A percentile compares a stretch with the other conserved stretches of the same genome.
phyloP scores from a whole-genome alignment of 2,797 vertebrate genomes.

The Mus spretus region DNA sequence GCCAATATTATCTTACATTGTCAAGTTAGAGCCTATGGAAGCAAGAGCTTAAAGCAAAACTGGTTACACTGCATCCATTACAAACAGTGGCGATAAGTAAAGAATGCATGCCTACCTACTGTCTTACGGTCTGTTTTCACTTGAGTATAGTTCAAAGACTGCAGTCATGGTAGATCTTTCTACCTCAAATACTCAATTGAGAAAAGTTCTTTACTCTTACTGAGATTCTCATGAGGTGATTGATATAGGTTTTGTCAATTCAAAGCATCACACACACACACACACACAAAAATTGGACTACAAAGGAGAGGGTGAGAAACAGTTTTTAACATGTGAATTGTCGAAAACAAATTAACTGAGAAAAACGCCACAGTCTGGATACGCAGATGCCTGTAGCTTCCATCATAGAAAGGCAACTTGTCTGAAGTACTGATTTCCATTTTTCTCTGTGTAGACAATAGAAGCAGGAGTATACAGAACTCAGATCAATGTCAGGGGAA shows the following conservation, averaged over 20 bases:
- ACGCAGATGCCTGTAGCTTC: not conserved
- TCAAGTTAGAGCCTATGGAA: not conserved
- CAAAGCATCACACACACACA: too few species aligned
- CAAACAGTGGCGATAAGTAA: not conserved
- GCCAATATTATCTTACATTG: not conserved
- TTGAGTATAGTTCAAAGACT: not conserved
- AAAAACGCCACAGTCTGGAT: not conserved
- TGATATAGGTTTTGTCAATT: not conserved
- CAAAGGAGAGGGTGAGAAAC: not conserved
- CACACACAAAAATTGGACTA: not conserved
- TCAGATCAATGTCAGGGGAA: not conserved
- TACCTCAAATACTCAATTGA: not conserved
- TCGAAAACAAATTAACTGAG: not conserved
- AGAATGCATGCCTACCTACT: not conserved
- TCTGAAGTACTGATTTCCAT: accelerated
- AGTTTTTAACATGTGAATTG: not conserved
- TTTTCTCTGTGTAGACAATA: accelerated
- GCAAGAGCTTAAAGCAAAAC: not conserved
- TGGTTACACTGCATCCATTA: not conserved
- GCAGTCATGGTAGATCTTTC: too few species aligned
- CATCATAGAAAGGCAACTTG: not conserved
- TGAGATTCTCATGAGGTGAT: not conserved
- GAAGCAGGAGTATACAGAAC: not conserved
- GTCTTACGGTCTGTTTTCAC: not conserved
- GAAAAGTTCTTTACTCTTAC: not conserved